phyloP scores from a whole-genome alignment of 2,797 vertebrate species.

The Poecile montanus region DNA sequence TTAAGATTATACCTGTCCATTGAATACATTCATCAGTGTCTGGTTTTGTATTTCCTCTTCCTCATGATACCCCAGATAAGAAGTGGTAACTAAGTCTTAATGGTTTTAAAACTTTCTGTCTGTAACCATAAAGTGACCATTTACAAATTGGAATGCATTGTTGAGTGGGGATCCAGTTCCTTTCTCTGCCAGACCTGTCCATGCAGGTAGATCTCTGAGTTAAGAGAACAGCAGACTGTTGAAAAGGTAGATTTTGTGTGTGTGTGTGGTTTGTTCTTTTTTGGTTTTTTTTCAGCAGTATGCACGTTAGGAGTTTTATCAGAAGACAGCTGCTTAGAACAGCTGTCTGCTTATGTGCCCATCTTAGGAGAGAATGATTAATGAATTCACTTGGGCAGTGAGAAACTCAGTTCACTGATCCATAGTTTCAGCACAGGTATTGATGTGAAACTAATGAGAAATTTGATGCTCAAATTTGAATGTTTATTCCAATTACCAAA shows the following conservation, averaged over 20 bases:
- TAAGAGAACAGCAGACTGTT: conserved; percentile 31
- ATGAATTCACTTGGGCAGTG: conserved; percentile 85
- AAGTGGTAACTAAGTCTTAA: conserved; percentile 73
- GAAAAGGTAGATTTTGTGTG: conserved; percentile 35
- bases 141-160: conserved; percentile 74
- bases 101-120: conserved; percentile 75
- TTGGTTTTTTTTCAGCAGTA: neutral
- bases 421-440: conserved; percentile 82
- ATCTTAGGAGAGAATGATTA: conserved; percentile 84
- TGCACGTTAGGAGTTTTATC: conserved; percentile 39
- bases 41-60: conserved; percentile 75
- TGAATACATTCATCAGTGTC: conserved; percentile 63
- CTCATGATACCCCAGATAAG: conserved; percentile 75
- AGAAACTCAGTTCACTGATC: conserved; percentile 83
- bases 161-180: conserved; percentile 67
- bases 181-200: conserved; percentile 30
- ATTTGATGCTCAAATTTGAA: conserved; percentile 85
- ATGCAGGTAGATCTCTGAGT: conserved; percentile 24
- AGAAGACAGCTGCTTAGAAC: conserved; percentile 79
- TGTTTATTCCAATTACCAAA: conserved; percentile 87
- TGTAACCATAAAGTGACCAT: conserved; percentile 74
- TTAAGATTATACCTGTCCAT: conserved; percentile 61
- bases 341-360: conserved; percentile 79
- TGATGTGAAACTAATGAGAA: conserved; percentile 88
- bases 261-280: neutral